Evolutionary conservation across 1,140 invertebrate genomes (phyloP).

Genomic region (Paraescarpia echinospica): DNA sequence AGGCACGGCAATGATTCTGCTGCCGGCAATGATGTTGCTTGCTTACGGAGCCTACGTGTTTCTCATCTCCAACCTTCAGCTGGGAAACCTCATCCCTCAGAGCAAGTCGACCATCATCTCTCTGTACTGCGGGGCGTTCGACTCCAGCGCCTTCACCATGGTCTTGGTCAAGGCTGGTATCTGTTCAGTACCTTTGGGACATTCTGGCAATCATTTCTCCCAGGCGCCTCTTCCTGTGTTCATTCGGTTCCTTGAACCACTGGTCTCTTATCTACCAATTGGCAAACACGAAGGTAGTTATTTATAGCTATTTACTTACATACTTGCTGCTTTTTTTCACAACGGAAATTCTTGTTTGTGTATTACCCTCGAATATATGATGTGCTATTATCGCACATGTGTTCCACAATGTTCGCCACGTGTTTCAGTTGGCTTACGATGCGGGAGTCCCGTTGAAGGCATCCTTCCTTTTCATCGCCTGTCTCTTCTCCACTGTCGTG

Average conservation of each 20-base stretch:
- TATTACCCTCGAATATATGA: not conserved
- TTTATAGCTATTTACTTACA: too few species aligned
- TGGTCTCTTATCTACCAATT: too few species aligned
- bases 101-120: conserved; percentile 32
- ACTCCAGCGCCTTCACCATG: conserved; percentile 30
- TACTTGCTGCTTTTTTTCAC: too few species aligned
- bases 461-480: conserved; percentile 26
- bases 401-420: not conserved
- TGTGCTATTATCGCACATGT: not conserved
- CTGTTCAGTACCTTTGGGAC: not conserved
- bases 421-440: conserved; percentile 30
- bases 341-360: not conserved
- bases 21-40: conserved; percentile 30
- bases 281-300: too few species aligned
- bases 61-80: conserved; percentile 33
- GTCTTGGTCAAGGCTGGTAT: conserved; percentile 32
- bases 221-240: not conserved
- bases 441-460: conserved; percentile 28
- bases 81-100: conserved; percentile 27
- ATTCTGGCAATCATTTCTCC: too few species aligned
- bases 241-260: not conserved
- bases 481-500: conserved; percentile 28
- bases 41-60: conserved; percentile 32
- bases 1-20: conserved; percentile 29
- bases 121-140: conserved; percentile 31